A percentile compares a stretch with the other conserved stretches of the same genome.
Evolutionary conservation across 2,888 invertebrate genomes (phyloP).

Genomic region (Apantesis nais): DNA sequence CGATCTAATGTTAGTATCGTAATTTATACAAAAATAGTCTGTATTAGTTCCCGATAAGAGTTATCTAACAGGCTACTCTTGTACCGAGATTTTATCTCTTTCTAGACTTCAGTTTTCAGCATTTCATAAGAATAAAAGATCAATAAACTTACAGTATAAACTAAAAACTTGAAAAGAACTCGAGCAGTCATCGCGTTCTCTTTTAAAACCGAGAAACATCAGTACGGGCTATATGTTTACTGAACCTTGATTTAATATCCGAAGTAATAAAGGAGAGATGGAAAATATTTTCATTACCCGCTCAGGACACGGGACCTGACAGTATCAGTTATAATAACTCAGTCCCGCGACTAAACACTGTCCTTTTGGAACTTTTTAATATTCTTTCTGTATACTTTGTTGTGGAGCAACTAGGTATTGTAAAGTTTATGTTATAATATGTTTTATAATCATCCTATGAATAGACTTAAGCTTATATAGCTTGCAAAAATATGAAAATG

Average conservation of each 20-base stretch:
- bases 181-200: background rate
- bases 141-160: background rate
- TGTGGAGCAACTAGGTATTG: constrained; percentile 1
- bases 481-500: no score
- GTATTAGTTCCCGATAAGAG: no score
- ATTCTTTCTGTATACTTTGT: constrained; percentile 43
- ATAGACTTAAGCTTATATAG: background rate
- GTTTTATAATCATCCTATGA: background rate
- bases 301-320: constrained; percentile 65
- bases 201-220: constrained; percentile 24
- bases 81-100: no score
- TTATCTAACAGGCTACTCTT: no score
- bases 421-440: background rate
- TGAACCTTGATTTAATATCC: constrained; percentile 75
- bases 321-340: constrained; percentile 60
- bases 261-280: constrained; percentile 73
- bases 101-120: no score
- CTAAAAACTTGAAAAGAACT: background rate
- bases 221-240: constrained; percentile 58
- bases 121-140: no score
- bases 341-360: constrained; percentile 54
- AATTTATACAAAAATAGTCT: no score
- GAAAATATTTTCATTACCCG: constrained; percentile 79
- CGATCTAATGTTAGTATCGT: no score
- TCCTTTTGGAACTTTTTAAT: constrained; percentile 63